Evolutionary conservation across 2,888 invertebrate species (phyloP).

Genomic region (Melieria crassipennis): DNA sequence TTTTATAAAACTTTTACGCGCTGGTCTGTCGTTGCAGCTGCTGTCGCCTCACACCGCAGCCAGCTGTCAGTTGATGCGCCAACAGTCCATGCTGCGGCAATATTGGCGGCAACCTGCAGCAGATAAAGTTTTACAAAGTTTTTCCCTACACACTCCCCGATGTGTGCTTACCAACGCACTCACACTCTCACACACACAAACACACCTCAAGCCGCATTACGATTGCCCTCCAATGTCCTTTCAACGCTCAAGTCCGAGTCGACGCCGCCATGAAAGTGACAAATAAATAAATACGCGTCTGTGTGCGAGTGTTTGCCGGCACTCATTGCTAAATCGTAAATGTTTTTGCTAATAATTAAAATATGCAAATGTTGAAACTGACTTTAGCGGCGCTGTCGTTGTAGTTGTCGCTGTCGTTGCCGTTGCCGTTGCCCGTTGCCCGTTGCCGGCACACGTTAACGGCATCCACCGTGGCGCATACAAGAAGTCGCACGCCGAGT

Average conservation of each 20-base stretch:
- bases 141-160: background rate
- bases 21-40: no score
- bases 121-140: no score
- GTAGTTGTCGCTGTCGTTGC: constrained; percentile 12
- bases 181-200: background rate
- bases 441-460: no score
- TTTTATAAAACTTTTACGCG: no score
- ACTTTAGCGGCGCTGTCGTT: constrained; percentile 29
- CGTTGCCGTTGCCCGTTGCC: constrained; percentile 12
- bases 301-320: no score
- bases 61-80: no score
- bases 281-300: no score
- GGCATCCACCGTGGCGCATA: no score
- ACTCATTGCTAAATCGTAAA: background rate
- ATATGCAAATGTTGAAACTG: constrained; percentile 33
- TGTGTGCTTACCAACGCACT: background rate
- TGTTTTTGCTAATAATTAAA: constrained; percentile 34
- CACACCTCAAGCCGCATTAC: background rate
- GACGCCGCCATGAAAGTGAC: no score
- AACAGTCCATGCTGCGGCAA: no score
- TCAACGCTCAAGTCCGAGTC: background rate
- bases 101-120: no score
- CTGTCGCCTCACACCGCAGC: no score
- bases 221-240: background rate
- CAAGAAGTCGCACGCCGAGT: background rate